Conservation (phyloP, 2,888 invertebrate genomes). For the Drosophila siamana region DNA sequence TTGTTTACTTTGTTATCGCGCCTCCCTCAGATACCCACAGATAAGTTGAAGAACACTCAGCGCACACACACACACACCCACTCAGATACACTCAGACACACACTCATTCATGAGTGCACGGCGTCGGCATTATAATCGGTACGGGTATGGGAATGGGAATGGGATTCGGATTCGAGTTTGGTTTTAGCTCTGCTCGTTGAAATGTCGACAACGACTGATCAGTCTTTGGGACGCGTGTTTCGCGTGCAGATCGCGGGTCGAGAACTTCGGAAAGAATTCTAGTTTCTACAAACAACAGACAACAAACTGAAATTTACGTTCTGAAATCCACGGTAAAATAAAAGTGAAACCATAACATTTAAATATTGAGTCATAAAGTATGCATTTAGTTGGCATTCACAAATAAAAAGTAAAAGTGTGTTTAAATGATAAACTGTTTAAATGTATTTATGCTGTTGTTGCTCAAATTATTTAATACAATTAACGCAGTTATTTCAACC, state of each 20-base stretch:
- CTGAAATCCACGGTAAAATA: slow-evolving; percentile 29
- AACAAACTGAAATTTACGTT: background rate
- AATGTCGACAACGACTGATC: slow-evolving; percentile 45
- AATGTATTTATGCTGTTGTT: slow-evolving; percentile 6
- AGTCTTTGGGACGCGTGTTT: slow-evolving; percentile 64
- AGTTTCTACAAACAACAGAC: background rate
- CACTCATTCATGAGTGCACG: slow-evolving; percentile 4
- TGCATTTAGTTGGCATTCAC: no score
- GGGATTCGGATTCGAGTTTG: slow-evolving; percentile 18
- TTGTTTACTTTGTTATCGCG: slow-evolving; percentile 29
- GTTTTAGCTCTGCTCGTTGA: slow-evolving; percentile 31
- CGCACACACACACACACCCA: background rate
- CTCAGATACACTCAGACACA: background rate
- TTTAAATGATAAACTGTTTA: slow-evolving; percentile 7
- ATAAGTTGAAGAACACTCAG: background rate
- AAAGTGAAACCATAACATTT: slow-evolving; percentile 3
- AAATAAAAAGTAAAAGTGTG: background rate
- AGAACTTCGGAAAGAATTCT: slow-evolving; percentile 18
- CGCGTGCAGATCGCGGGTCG: slow-evolving; percentile 59
- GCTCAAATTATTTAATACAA: slow-evolving; percentile 1
- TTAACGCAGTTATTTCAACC: slow-evolving; percentile 19
- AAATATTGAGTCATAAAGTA: slow-evolving; percentile 1
- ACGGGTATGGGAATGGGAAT: slow-evolving; percentile 25
- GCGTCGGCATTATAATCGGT: slow-evolving; percentile 25
- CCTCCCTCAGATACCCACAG: background rate